A percentile compares a stretch with the other conserved stretches of the same genome.
Conservation (phyloP, 2,797 vertebrate species). For the Tolypeutes matacus region DNA sequence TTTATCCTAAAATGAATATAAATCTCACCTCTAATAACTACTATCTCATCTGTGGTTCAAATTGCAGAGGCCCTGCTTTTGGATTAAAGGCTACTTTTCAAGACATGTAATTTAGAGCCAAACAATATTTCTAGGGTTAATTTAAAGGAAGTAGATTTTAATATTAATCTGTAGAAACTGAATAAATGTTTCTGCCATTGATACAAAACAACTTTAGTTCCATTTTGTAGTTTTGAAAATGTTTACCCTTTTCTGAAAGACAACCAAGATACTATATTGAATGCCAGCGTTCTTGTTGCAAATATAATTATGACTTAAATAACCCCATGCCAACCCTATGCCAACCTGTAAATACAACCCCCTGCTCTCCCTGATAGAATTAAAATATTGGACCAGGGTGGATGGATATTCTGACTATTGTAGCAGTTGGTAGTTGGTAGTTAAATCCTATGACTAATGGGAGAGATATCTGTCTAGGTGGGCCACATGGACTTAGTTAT, state of each 20-base stretch:
- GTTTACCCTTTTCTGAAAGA: slow-evolving; percentile 57
- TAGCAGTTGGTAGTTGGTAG: slow-evolving; percentile 56
- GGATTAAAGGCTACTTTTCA: slow-evolving; percentile 57
- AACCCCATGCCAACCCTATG: background rate
- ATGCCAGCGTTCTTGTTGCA: slow-evolving; percentile 57
- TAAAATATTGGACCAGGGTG: slow-evolving; percentile 26
- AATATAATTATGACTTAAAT: slow-evolving; percentile 9
- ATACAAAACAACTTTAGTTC: slow-evolving; percentile 29
- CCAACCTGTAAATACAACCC: slow-evolving; percentile 2
- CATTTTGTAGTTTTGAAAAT: slow-evolving; percentile 57
- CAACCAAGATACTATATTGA: background rate
- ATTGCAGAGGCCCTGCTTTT: slow-evolving; percentile 32
- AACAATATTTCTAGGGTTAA: slow-evolving; percentile 52
- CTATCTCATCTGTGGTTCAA: slow-evolving; percentile 49
- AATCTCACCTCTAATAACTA: slow-evolving; percentile 52
- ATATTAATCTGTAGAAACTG: slow-evolving; percentile 25
- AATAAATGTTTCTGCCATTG: slow-evolving; percentile 40
- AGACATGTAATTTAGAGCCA: slow-evolving; percentile 17
- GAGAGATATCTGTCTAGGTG: slow-evolving; percentile 67
- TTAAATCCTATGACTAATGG: slow-evolving; percentile 69
- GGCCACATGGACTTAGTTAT: slow-evolving; percentile 76
- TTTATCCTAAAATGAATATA: slow-evolving; percentile 56
- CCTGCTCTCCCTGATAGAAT: slow-evolving; percentile 9
- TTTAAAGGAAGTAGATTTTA: slow-evolving; percentile 54
- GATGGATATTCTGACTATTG: slow-evolving; percentile 27